Evolutionary conservation across 2,888 invertebrate species (phyloP).

Genomic region (Tipula unca): DNA sequence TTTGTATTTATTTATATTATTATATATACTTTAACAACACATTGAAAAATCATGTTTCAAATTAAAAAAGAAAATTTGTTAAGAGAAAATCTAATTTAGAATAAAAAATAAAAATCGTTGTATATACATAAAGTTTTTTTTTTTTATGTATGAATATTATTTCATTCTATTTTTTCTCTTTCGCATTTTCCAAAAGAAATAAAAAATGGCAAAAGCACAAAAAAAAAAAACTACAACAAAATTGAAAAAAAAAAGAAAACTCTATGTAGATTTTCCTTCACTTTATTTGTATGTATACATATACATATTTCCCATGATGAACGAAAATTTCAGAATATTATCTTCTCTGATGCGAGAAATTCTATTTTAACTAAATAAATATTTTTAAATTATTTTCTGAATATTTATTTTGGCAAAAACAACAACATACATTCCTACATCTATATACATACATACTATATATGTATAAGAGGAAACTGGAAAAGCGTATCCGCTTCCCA

Average conservation of each 20-base stretch:
- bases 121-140: neutral
- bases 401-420: neutral
- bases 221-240: neutral
- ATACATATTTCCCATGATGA: neutral
- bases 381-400: neutral
- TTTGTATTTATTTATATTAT: neutral
- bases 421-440: neutral
- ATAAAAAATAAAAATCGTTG: neutral
- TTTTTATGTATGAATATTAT: neutral
- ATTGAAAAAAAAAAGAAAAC: neutral
- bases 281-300: neutral
- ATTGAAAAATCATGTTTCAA: conserved; percentile 8
- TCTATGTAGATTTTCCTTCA: conserved; percentile 1
- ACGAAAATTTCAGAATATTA: neutral
- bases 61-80: neutral
- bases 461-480: neutral
- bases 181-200: neutral
- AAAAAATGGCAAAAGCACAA: neutral
- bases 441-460: neutral
- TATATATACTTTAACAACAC: neutral
- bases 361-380: conserved; percentile 14
- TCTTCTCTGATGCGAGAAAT: neutral
- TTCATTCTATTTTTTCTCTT: neutral
- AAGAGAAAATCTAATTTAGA: conserved; percentile 8
- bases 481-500: neutral